Percentiles rank a stretch among this genome's conserved stretches.
Evolutionary conservation across 2,888 invertebrate species (phyloP).

Genomic region (Xylocampa areola): DNA sequence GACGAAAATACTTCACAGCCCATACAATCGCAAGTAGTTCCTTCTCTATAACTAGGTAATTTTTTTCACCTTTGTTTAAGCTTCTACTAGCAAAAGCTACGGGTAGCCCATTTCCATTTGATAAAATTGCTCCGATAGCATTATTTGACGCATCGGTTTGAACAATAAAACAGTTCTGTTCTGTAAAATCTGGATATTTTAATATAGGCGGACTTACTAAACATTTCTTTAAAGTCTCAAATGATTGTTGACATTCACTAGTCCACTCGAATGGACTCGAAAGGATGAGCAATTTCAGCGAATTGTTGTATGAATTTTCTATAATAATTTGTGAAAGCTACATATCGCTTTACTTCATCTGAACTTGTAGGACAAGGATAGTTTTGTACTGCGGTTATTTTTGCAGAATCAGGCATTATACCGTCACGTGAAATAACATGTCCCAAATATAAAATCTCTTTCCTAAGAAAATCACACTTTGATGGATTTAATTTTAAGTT

Average conservation of each 20-base stretch:
- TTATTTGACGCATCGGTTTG: conserved; percentile 7
- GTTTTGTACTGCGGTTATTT: conserved; percentile 8
- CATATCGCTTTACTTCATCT: conserved; percentile 13
- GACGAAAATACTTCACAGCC: conserved; percentile 4
- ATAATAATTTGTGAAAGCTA: conserved; percentile 14
- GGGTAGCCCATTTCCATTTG: neutral
- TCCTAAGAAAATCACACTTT: conserved; percentile 21
- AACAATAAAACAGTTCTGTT: neutral
- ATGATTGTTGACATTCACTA: neutral
- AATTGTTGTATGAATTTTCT: conserved; percentile 10
- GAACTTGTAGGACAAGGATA: conserved; percentile 8
- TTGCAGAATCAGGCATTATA: conserved; percentile 15
- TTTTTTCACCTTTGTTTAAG: conserved; percentile 8
- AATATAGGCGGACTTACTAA: conserved; percentile 1
- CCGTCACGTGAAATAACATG: conserved; percentile 10
- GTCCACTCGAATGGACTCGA: conserved; percentile 2
- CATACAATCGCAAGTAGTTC: conserved; percentile 10
- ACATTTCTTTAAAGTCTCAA: neutral
- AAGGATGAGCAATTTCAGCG: neutral
- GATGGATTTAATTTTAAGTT: conserved; percentile 16
- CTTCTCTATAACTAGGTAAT: conserved; percentile 13
- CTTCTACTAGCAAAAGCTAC: conserved; percentile 11
- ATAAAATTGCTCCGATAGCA: conserved; percentile 7
- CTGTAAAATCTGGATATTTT: conserved; percentile 10
- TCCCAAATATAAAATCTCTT: conserved; percentile 16